These are phyloP conservation scores for Pygathrix nemaeus DNA, from an alignment of 2,113 vertebrate genomes.

Conservation along the genomic window DNA sequence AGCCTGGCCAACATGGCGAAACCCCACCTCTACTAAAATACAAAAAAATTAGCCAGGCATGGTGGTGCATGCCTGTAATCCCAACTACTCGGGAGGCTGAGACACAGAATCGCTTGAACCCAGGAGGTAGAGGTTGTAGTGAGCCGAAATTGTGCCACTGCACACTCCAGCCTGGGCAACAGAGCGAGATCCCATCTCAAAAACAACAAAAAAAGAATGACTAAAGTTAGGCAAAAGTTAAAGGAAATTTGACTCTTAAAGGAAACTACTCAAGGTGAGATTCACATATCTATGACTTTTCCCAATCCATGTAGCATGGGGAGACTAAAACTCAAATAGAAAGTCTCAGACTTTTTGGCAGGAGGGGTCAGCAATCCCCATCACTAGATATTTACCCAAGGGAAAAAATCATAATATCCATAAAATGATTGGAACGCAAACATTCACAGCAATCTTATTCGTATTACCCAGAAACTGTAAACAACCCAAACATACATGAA, in stretches of 20 bases:
- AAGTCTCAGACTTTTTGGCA: background rate
- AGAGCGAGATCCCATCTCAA: too few relatives aligned
- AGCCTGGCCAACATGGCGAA: too few relatives aligned
- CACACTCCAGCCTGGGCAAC: too few relatives aligned
- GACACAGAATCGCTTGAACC: too few relatives aligned
- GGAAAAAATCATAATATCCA: slow-evolving; percentile 14
- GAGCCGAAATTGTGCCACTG: too few relatives aligned
- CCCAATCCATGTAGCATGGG: background rate
- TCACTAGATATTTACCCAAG: background rate
- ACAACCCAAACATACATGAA: background rate
- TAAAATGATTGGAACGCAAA: slow-evolving; percentile 15
- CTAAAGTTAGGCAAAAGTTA: background rate
- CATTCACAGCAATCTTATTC: background rate
- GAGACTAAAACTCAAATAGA: background rate
- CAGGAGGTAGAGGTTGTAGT: too few relatives aligned
- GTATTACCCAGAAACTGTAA: background rate
- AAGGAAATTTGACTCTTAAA: background rate
- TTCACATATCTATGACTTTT: background rate
- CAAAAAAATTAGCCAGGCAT: too few relatives aligned
- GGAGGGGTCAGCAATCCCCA: background rate
- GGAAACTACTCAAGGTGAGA: background rate
- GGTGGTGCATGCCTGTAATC: too few relatives aligned
- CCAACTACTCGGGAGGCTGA: too few relatives aligned
- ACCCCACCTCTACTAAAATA: too few relatives aligned
- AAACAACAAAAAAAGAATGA: background rate